Evolutionary conservation across 2,888 invertebrate species (phyloP).

Genomic region (Seira musarum): DNA sequence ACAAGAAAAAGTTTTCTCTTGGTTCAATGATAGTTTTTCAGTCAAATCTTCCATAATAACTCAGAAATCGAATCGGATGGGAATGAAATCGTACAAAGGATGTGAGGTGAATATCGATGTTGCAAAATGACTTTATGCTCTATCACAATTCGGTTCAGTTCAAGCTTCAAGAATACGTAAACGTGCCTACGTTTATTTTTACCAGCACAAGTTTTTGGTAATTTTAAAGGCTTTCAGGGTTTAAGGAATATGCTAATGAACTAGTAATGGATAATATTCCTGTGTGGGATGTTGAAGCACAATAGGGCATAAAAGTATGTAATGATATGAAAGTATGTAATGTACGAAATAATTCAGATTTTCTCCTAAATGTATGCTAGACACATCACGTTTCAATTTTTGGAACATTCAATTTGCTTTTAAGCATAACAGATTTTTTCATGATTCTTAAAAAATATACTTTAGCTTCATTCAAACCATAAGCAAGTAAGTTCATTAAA

Average conservation of each 20-base stretch:
- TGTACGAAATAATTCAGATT: background rate
- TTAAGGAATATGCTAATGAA: background rate
- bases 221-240: background rate
- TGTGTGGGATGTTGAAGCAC: background rate
- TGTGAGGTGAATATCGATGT: background rate
- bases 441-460: constrained; percentile 12
- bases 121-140: background rate
- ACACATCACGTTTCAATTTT: no score
- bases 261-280: background rate
- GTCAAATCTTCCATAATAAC: no score
- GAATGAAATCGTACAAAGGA: background rate
- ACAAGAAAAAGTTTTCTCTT: no score
- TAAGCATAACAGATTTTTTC: constrained; percentile 12
- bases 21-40: no score
- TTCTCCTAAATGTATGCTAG: background rate
- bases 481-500: constrained; percentile 35
- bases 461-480: background rate
- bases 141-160: background rate
- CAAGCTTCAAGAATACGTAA: no score
- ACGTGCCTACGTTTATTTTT: background rate
- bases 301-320: background rate
- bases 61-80: background rate
- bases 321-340: background rate
- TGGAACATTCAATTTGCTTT: constrained; percentile 3
- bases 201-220: background rate